A percentile compares a stretch with the other conserved stretches of the same genome.
These are phyloP conservation scores for Zoanthus sociatus DNA, from an alignment of 92 coral and sea anemone genomes.

Conservation along the genomic window DNA sequence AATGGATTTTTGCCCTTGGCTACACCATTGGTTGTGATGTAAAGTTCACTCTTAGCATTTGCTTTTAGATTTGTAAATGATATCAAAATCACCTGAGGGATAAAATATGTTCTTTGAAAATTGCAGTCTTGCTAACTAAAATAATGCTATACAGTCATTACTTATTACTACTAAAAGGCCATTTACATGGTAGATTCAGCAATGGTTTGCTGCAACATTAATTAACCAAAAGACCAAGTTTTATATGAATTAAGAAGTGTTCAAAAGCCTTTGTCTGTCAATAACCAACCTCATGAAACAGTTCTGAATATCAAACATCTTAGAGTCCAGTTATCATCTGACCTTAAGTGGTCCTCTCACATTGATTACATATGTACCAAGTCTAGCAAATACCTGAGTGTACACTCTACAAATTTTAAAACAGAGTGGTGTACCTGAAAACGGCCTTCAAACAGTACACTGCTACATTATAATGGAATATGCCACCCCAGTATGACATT, in stretches of 20 bases:
- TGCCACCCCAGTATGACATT: neutral
- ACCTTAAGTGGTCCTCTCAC: slow-evolving; percentile 47
- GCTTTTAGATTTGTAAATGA: slow-evolving; percentile 58
- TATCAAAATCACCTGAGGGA: slow-evolving; percentile 74
- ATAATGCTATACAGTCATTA: too few relatives aligned
- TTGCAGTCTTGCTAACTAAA: too few relatives aligned
- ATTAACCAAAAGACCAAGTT: too few relatives aligned
- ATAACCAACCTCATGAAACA: slow-evolving; percentile 10
- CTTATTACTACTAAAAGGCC: too few relatives aligned
- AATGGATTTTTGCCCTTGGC: slow-evolving; percentile 55
- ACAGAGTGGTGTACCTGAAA: neutral
- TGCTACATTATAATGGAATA: neutral
- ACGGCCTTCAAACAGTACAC: neutral
- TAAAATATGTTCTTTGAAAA: neutral
- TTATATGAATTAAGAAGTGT: too few relatives aligned
- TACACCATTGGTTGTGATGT: slow-evolving; percentile 75
- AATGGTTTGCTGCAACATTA: too few relatives aligned
- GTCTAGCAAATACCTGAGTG: neutral
- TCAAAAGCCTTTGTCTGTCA: too few relatives aligned
- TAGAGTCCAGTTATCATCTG: slow-evolving; percentile 49
- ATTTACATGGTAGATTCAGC: too few relatives aligned
- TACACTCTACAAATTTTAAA: neutral
- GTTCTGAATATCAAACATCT: slow-evolving; percentile 29
- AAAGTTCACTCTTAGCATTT: slow-evolving; percentile 54
- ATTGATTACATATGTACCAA: neutral